phyloP scores from a whole-genome alignment of 2,113 vertebrate genomes.

The Catharus bicknelli region DNA sequence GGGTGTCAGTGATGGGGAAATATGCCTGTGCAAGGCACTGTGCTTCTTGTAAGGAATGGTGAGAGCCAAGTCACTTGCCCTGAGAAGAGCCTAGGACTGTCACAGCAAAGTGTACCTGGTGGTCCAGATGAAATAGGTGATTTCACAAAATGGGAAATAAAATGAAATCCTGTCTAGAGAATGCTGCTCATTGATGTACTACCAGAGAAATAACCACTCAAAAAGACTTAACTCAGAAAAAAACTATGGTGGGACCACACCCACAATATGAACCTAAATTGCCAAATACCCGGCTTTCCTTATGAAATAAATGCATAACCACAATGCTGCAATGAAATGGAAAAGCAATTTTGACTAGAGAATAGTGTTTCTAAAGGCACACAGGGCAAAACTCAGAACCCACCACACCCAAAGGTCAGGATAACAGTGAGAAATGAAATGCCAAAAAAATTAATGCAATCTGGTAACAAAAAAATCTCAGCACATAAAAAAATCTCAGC shows the following conservation, averaged over 20 bases:
- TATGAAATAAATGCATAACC: conserved; percentile 42
- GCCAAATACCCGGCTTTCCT: conserved; percentile 9
- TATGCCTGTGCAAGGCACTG: background rate
- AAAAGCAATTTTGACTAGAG: conserved; percentile 40
- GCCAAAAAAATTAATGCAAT: conserved; percentile 19
- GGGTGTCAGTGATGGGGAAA: background rate
- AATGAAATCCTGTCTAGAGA: background rate
- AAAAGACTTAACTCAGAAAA: background rate
- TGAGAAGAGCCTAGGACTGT: background rate
- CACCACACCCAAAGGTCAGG: conserved; percentile 33
- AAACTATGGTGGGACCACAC: background rate
- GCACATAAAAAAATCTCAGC: background rate
- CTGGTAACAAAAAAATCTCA: background rate
- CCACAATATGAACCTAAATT: conserved; percentile 22
- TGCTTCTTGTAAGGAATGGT: background rate
- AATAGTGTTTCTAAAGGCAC: conserved; percentile 27
- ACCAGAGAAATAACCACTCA: background rate
- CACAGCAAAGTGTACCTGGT: background rate
- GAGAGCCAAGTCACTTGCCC: background rate
- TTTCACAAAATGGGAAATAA: background rate
- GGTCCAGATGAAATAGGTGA: background rate
- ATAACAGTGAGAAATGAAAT: conserved; percentile 2
- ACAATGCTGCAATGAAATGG: conserved; percentile 21
- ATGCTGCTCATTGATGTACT: background rate
- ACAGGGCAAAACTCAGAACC: conserved; percentile 24